Evolutionary conservation across 2,113 vertebrate species (phyloP).

Genomic region (Hippocampus mohnikei): DNA sequence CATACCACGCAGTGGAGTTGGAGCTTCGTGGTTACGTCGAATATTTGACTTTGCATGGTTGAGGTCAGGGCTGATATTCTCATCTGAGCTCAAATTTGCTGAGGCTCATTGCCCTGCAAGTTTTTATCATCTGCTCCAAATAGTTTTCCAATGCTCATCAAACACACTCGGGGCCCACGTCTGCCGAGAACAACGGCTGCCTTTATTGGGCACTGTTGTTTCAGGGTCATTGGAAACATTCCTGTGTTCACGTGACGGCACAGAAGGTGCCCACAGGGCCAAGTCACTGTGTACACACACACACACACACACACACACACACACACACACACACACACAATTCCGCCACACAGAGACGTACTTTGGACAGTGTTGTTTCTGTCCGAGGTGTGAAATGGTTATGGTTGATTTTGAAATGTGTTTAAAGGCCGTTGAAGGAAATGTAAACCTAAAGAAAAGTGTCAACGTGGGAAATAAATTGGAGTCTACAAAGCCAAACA

Average conservation of each 20-base stretch:
- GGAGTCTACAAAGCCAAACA: conserved; percentile 15
- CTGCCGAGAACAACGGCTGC: conserved; percentile 54
- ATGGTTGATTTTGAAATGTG: conserved; percentile 13
- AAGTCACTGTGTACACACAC: conserved; percentile 32
- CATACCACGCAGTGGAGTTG: neutral
- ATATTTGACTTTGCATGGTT: conserved; percentile 2
- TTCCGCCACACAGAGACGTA: conserved; percentile 4
- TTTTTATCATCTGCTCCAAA: conserved; percentile 42
- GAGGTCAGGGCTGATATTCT: conserved; percentile 12
- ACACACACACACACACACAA: neutral
- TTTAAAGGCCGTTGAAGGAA: conserved; percentile 31
- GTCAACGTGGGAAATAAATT: conserved; percentile 28
- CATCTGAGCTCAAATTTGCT: conserved; percentile 8
- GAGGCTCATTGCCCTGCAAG: conserved; percentile 15
- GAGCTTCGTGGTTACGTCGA: neutral
- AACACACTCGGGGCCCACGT: conserved; percentile 27
- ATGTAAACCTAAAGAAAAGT: conserved; percentile 25
- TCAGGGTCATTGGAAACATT: conserved; percentile 62
- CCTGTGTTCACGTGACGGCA: conserved; percentile 46
- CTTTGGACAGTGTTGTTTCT: conserved; percentile 17
- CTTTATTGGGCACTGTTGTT: conserved; percentile 54
- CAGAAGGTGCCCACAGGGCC: conserved; percentile 38
- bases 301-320: conserved; percentile 26
- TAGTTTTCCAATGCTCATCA: conserved; percentile 58
- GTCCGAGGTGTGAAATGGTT: conserved; percentile 16